phyloP scores from a whole-genome alignment of 2,113 vertebrate species.

The Carassius auratus region DNA sequence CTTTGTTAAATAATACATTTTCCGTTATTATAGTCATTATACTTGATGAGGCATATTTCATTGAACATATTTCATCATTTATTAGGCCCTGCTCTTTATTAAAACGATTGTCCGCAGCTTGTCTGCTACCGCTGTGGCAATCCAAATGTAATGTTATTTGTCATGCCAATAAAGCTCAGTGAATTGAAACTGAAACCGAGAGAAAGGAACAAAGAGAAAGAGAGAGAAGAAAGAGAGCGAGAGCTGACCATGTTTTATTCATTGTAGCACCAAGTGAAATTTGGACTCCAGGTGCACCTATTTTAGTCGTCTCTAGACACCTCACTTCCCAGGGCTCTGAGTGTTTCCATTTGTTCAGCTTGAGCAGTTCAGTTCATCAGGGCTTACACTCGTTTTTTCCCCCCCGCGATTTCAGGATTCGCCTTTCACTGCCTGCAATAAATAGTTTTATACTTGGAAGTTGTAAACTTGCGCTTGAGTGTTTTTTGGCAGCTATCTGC shows the following conservation, averaged over 20 bases:
- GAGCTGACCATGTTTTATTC: slow-evolving; percentile 51
- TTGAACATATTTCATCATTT: background rate
- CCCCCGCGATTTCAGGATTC: slow-evolving; percentile 48
- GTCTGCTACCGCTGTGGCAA: slow-evolving; percentile 32
- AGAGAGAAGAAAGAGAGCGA: slow-evolving; percentile 33
- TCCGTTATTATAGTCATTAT: slow-evolving; percentile 5
- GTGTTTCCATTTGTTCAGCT: slow-evolving; percentile 54
- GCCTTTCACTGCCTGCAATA: slow-evolving; percentile 57
- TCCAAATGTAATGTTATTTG: slow-evolving; percentile 35
- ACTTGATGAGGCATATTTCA: background rate
- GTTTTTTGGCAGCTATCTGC: slow-evolving; percentile 57
- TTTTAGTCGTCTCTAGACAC: slow-evolving; percentile 49
- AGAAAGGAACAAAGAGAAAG: slow-evolving; percentile 22
- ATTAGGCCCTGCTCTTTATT: slow-evolving; percentile 23
- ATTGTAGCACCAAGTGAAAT: slow-evolving; percentile 52
- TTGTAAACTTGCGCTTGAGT: slow-evolving; percentile 60
- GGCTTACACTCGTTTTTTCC: slow-evolving; percentile 35
- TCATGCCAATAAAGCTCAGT: slow-evolving; percentile 49
- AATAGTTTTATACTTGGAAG: slow-evolving; percentile 66
- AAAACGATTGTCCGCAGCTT: background rate
- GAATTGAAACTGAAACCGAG: slow-evolving; percentile 31
- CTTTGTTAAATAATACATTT: background rate
- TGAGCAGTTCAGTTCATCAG: slow-evolving; percentile 51
- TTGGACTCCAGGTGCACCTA: slow-evolving; percentile 56
- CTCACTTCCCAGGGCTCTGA: slow-evolving; percentile 40